phyloP scores from a whole-genome alignment of 2,797 vertebrate species.

The Adelosebastes latens region DNA sequence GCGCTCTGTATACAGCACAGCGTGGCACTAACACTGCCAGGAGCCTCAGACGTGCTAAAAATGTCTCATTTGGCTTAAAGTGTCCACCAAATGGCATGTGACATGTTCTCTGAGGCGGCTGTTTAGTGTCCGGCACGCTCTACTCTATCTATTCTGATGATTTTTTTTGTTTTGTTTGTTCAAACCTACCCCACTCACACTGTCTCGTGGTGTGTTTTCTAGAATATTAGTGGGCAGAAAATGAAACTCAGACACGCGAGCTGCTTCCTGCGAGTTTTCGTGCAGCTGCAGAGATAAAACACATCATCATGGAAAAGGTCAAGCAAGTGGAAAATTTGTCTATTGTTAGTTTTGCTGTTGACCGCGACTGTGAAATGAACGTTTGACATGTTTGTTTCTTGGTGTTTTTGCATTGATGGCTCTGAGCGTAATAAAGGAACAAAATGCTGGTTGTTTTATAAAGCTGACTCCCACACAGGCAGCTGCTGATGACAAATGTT shows the following conservation, averaged over 20 bases:
- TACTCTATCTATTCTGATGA: not conserved
- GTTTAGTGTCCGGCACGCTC: constrained; percentile 12
- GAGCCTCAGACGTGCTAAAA: constrained; percentile 47
- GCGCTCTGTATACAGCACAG: constrained; percentile 39
- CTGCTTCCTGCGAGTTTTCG: constrained; percentile 55
- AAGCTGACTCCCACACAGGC: constrained; percentile 52
- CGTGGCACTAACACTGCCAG: constrained; percentile 38
- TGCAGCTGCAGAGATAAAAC: constrained; percentile 51
- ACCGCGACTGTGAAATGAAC: constrained; percentile 55
- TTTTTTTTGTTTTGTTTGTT: constrained; percentile 36
- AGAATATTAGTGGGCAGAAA: constrained; percentile 45
- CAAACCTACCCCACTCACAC: constrained; percentile 5
- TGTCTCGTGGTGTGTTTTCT: not conserved
- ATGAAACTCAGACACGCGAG: constrained; percentile 37
- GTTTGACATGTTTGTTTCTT: constrained; percentile 58
- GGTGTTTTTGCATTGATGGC: constrained; percentile 40
- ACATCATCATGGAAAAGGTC: constrained; percentile 51
- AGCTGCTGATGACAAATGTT: constrained; percentile 55
- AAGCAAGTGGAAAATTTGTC: constrained; percentile 62
- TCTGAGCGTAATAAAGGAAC: constrained; percentile 33
- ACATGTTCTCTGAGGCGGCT: constrained; percentile 16
- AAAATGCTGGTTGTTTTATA: constrained; percentile 34
- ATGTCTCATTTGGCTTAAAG: constrained; percentile 50
- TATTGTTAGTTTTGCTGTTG: constrained; percentile 54
- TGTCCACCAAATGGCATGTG: constrained; percentile 35